phyloP scores from a whole-genome alignment of 2,797 vertebrate genomes.

The Coreius guichenoti region DNA sequence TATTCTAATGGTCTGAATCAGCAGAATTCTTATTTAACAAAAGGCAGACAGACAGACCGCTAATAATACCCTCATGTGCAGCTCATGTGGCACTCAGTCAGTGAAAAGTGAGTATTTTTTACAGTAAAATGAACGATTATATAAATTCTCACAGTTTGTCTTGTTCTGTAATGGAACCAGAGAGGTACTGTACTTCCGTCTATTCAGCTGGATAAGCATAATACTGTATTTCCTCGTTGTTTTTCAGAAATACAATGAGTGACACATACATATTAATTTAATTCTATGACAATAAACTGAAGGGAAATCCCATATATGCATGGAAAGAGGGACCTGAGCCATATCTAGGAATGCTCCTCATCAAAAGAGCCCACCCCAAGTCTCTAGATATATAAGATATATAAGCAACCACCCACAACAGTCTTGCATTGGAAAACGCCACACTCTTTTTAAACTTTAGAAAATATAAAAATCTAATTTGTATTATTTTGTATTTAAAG shows the following conservation, averaged over 20 bases:
- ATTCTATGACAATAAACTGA: background rate
- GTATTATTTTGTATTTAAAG: background rate
- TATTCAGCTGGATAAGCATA: background rate
- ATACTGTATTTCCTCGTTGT: background rate
- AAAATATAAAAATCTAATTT: background rate
- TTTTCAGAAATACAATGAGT: constrained; percentile 6
- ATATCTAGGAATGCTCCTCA: background rate
- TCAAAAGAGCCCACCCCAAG: too few relatives aligned
- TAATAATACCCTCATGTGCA: constrained; percentile 1
- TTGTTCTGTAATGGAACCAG: constrained; percentile 8
- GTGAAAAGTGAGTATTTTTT: constrained; percentile 7
- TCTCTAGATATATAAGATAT: too few relatives aligned
- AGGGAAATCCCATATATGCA: background rate
- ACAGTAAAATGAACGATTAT: background rate
- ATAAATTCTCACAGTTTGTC: constrained; percentile 28
- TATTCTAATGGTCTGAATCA: constrained; percentile 32
- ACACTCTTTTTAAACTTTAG: background rate
- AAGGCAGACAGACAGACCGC: background rate
- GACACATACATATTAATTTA: background rate
- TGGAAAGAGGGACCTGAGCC: background rate
- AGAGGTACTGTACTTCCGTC: background rate
- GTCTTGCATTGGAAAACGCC: background rate
- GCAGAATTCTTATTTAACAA: constrained; percentile 18
- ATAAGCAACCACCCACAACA: background rate
- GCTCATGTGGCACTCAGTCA: constrained; percentile 33